Base-by-base conservation (phyloP, 2,797 vertebrate genomes). In the Esox masquinongy region DNA sequence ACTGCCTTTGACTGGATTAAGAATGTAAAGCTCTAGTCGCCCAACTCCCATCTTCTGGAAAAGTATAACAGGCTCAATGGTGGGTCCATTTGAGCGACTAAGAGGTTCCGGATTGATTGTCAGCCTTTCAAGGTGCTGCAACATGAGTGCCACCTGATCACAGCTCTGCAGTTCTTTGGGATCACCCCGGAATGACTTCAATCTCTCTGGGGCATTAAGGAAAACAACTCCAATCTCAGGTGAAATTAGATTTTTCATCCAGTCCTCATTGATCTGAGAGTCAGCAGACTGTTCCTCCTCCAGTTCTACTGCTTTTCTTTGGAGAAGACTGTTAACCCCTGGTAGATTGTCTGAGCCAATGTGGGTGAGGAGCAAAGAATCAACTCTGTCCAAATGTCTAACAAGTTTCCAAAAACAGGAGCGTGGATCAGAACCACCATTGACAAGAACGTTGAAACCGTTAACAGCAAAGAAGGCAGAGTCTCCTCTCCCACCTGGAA, bases 11-110 rank as follows among this genome's bases (percentile, higher is more conserved):
- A 95, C 91, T 0, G 98, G 98, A 81, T 98, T 97, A n/a, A 99
- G 89, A 0, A 96, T 87, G 0, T 97, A 97, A 91, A 99, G 89
- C 85, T 99, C 98, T 80, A 99, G 76, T 0, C 97, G 91, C 3
- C 98, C 98, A 0, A 99, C 97, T 0, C 98, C 98, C 96, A 99
- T 96, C 90, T 99, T 99, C 69, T 97, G 95, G 76, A 98, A 98
- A 68, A 99, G 90, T 77, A 96, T 93, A 0, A 95, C 83, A 4
- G 97, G 97, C 77, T 96, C 93, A 0, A 94, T 84, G 1, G 68
- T 75, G 0, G 95, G 81, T 26, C 90, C 89, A 0, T 53, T 78
- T 0, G 89, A 80, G 0, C 96, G 91, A 47, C 80, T 90, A 71
- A 98, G 90, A 0, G 88, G 90, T 69, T 94, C 87, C 0, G 96